These are phyloP conservation scores for Eonycteris spelaea DNA, from an alignment of 2,113 vertebrate species.

Conservation along the genomic window DNA sequence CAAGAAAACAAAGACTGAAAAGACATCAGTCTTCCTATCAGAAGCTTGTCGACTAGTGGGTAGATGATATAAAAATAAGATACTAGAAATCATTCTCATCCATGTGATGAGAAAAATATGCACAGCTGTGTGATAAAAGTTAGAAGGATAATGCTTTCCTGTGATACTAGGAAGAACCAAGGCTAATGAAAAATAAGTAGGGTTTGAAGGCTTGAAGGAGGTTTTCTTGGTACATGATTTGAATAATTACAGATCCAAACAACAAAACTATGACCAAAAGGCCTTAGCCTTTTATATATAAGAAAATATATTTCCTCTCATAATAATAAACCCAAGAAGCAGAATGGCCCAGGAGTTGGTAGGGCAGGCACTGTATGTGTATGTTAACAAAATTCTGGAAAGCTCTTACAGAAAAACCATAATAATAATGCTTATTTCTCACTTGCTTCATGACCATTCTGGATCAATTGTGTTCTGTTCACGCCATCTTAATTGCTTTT, in stretches of 20 bases:
- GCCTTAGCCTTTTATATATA: neutral
- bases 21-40: neutral
- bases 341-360: neutral
- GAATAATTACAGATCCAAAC: neutral
- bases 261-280: neutral
- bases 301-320: neutral
- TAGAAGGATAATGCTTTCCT: neutral
- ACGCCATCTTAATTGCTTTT: neutral
- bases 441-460: neutral
- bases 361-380: neutral
- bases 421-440: neutral
- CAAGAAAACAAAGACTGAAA: neutral
- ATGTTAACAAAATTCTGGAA: neutral
- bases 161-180: neutral
- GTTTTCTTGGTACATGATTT: neutral
- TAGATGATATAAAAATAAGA: neutral
- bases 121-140: neutral
- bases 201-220: neutral
- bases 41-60: neutral
- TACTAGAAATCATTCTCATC: neutral
- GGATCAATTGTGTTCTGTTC: neutral
- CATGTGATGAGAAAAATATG: neutral
- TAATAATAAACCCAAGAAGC: neutral
- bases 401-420: neutral
- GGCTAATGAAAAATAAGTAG: neutral